These are phyloP conservation scores for Carassius auratus DNA, from an alignment of 2,113 vertebrate species.

Conservation along the genomic window DNA sequence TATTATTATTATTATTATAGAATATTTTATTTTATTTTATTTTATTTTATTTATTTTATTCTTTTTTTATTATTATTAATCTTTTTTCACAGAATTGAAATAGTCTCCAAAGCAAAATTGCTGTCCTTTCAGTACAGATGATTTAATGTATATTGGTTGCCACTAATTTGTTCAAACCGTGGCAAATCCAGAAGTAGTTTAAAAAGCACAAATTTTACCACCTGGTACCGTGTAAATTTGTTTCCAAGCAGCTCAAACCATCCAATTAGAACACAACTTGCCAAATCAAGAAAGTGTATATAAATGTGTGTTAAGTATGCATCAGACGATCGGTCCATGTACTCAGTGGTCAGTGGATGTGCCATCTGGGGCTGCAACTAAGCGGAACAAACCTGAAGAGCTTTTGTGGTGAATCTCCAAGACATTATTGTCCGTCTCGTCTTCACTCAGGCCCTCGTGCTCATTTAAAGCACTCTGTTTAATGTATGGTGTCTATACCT, in stretches of 20 bases:
- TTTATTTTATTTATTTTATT: too few species aligned
- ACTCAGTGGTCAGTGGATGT: not conserved
- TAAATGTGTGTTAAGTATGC: not conserved
- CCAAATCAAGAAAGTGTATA: not conserved
- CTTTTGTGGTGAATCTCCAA: conserved; percentile 22
- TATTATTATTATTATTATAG: too few species aligned
- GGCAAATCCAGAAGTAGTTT: not conserved
- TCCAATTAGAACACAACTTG: not conserved
- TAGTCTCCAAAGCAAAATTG: not conserved
- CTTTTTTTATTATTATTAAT: too few species aligned
- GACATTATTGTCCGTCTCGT: not conserved
- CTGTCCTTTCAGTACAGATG: not conserved
- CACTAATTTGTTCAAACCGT: not conserved
- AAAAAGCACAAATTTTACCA: not conserved
- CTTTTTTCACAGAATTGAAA: too few species aligned
- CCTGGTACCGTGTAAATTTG: not conserved
- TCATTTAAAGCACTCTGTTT: conserved; percentile 38
- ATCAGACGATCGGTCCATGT: not conserved
- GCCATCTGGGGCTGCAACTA: not conserved
- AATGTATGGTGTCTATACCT: conserved; percentile 27
- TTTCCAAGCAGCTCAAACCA: not conserved
- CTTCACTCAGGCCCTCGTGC: not conserved
- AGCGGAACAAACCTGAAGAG: conserved; percentile 18
- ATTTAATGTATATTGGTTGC: not conserved
- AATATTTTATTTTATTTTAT: too few species aligned